Percentiles rank a stretch among this genome's conserved stretches.
Evolutionary conservation across 2,113 vertebrate species (phyloP).

Genomic region (Dicrurus megarhynchus): DNA sequence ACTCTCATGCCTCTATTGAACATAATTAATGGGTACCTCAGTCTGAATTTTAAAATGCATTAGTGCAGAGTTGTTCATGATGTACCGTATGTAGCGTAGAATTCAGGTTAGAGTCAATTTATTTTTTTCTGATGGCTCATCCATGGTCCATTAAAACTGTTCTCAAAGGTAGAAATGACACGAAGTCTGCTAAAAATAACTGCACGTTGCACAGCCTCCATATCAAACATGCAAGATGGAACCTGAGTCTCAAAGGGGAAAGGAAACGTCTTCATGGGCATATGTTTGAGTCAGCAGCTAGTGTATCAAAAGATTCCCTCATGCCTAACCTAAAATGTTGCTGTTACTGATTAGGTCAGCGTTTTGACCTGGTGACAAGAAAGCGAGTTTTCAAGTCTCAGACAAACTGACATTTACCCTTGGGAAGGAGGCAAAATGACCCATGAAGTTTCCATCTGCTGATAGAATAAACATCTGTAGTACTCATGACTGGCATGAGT

Average conservation of each 20-base stretch:
- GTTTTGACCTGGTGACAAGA: neutral
- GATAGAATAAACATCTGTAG: constrained; percentile 33
- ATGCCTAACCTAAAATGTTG: neutral
- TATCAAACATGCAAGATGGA: neutral
- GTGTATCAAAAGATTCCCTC: neutral
- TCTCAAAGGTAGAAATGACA: constrained; percentile 4
- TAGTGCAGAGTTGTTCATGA: neutral
- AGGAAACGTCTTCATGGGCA: neutral
- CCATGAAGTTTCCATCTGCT: constrained; percentile 46
- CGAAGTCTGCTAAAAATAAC: neutral
- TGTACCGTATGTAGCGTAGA: neutral
- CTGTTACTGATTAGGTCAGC: neutral
- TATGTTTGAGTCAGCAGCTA: constrained; percentile 27
- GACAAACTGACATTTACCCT: constrained; percentile 2
- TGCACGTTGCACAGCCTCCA: neutral
- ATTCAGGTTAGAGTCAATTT: neutral
- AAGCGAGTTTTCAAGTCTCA: constrained; percentile 4
- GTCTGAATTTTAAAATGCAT: neutral
- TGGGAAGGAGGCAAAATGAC: constrained; percentile 41
- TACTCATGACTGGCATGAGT: neutral
- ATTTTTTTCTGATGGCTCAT: neutral
- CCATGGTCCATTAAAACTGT: neutral
- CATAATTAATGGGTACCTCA: neutral
- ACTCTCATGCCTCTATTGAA: neutral
- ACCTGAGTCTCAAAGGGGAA: neutral